Base-by-base conservation (phyloP, 2,797 vertebrate genomes). In the Phylloscopus collybita region DNA sequence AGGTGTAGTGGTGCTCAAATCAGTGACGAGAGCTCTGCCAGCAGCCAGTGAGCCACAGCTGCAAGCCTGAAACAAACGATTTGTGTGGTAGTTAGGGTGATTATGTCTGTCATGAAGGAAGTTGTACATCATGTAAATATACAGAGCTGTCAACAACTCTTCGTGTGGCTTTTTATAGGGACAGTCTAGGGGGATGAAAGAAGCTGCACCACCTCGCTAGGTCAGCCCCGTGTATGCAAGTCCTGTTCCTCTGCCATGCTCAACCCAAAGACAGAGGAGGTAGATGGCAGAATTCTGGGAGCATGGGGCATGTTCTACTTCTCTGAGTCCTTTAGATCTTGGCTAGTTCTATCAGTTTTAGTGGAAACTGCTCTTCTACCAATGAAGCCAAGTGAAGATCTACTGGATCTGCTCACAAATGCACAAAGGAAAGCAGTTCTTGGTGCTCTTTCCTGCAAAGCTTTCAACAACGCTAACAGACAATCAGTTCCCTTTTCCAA, bases 11-110 rank as follows among this genome's bases (percentile, higher is more conserved):
- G 21, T 20, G 49, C 81, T 80, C 5, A 2, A 45, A 50, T 56
- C 12, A 10, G 36, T 22, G 32, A 64, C 0, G 61, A 71, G 65
- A 76, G 34, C 64, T 76, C 60, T 92, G 91, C 70, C 86, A 93
- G 86, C 78, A 88, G 88, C 86, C 70, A 62, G 21, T 16, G 62
- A 92, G 80, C 78, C 89, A 89, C 91, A 91, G 84, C 79, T 95
- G 96, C 90, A 85, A 74, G 81, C 72, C 85, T 94, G 84, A 82
- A 94, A 95, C 80, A 80, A 89, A 88, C 57, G 27, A 80, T 87
- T 91, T 82, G 40, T 64, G 67, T 18, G 4, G 45, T 17, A 60
- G 82, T 84, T 81, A 74, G 73, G 34, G 56, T 67, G 70, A 90
- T 84, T 92, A 79, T 17, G 13, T 86, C 74, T 80, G 57, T 65